phyloP scores from a whole-genome alignment of 2,113 vertebrate genomes.

The Daphoenositta chrysoptera region DNA sequence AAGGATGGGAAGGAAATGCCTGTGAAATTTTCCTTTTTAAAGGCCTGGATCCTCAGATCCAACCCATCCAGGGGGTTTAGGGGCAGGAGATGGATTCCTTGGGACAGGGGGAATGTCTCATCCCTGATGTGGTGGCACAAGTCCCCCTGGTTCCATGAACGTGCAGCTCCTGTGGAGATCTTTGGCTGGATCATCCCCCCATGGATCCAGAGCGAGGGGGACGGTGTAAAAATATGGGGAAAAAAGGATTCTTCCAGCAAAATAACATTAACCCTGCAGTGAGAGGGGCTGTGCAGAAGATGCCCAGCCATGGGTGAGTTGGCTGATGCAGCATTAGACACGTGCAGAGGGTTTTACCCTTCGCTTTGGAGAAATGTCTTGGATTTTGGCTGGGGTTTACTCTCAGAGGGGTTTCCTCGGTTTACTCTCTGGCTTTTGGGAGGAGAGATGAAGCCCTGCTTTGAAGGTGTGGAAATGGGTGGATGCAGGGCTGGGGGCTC shows the following conservation, averaged over 20 bases:
- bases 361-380: background rate
- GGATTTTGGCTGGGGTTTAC: background rate
- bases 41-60: background rate
- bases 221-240: fast-evolving
- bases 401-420: no score
- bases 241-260: background rate
- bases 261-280: fast-evolving
- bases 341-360: fast-evolving
- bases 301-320: background rate
- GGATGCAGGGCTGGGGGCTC: background rate
- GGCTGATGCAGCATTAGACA: background rate
- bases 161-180: fast-evolving
- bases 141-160: background rate
- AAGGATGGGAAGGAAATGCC: background rate
- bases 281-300: background rate
- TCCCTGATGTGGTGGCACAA: background rate
- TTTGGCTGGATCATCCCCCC: background rate
- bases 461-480: background rate
- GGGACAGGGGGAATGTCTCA: fast-evolving
- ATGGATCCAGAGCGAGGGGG: background rate
- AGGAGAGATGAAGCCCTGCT: background rate
- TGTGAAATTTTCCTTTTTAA: background rate
- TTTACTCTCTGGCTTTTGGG: background rate
- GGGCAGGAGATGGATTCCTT: background rate
- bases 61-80: background rate